Base-by-base conservation (phyloP, 2,113 vertebrate species). In the Columba livia region DNA sequence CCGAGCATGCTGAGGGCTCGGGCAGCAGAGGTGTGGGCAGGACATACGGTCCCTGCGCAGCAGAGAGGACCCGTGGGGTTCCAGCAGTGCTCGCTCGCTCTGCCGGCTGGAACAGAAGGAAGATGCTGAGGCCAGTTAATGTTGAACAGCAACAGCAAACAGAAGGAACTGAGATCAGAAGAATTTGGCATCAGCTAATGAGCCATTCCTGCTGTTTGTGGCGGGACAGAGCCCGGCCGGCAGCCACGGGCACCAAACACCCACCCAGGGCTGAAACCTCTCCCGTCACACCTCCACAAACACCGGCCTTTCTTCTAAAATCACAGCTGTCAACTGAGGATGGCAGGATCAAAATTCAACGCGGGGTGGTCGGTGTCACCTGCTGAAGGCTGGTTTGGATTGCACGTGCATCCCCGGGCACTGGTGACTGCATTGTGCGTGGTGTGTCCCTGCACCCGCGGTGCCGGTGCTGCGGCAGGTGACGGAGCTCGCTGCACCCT, bases 371-470 rank as follows among this genome's bases (percentile, higher is more conserved):
- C 77, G 51, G 44, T 3, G 21, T 32, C 44, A 7, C 60, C 24
- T 9, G 44, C 18, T 47, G 44, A 7, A 26, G 78, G 5, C 21
- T 8, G 23, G 25, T 28, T 58, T 40, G 85, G 67, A 12, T 17
- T 5, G 42, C 25, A 31, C 11, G 42, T 21, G 14, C 58, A 19
- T 24, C 58, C 42, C 13, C 8, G n/a, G 66, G 57, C 34, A 15
- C 34, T 1, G 2, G 50, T 21, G 15, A 26, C 53, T 8, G 36
- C 53, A 12, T 5, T 36, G 3, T 7, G 0, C 8, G 60, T 9
- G 6, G 1, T 6, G 25, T 1, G 0, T 23, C 31, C 44, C 36
- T 3, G 29, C 69, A 44, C 51, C 50, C 1, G 2, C 4, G 2
- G 11, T 7, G 44, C 53, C 42, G 42, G 15, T 17, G 42, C 16